phyloP scores from a whole-genome alignment of 2,797 vertebrate species.

The Gastrophryne carolinensis region DNA sequence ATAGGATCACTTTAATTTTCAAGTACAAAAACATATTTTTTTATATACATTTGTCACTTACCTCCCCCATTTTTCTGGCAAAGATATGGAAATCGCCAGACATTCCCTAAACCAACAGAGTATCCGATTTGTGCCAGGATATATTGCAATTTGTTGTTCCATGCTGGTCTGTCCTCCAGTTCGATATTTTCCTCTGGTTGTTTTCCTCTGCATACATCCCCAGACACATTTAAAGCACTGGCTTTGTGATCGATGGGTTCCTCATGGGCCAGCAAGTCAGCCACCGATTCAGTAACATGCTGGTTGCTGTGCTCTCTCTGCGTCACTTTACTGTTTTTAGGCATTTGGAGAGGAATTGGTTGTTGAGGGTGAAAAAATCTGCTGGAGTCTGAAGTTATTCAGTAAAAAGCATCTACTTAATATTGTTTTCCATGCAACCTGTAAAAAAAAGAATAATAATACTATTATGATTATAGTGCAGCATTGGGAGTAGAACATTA shows the following conservation, averaged over 20 bases:
- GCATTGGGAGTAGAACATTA: too few species aligned
- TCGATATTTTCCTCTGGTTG: slow-evolving; percentile 74
- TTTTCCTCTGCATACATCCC: slow-evolving; percentile 66
- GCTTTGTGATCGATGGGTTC: slow-evolving; percentile 94
- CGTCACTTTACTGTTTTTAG: slow-evolving; percentile 95
- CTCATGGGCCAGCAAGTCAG: slow-evolving; percentile 90
- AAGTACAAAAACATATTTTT: too few species aligned
- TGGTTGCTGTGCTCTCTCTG: slow-evolving; percentile 93
- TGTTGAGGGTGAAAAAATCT: not conserved
- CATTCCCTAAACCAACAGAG: slow-evolving; percentile 93
- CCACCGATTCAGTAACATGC: slow-evolving; percentile 94
- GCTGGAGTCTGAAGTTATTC: not conserved
- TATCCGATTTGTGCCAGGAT: slow-evolving; percentile 96
- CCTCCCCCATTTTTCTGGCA: slow-evolving; percentile 98
- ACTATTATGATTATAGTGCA: too few species aligned
- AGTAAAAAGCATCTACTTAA: not conserved
- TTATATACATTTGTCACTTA: too few species aligned
- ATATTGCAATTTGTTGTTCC: slow-evolving; percentile 97
- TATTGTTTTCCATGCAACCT: slow-evolving; percentile 7
- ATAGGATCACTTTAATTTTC: too few species aligned
- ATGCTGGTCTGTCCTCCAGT: slow-evolving; percentile 83
- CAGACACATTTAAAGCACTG: slow-evolving; percentile 84
- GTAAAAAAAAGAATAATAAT: not conserved
- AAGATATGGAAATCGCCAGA: slow-evolving; percentile 96
- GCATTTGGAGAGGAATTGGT: slow-evolving; percentile 70